Evolutionary conservation across 2,113 vertebrate species (phyloP).

Genomic region (Regulus satrapa): DNA sequence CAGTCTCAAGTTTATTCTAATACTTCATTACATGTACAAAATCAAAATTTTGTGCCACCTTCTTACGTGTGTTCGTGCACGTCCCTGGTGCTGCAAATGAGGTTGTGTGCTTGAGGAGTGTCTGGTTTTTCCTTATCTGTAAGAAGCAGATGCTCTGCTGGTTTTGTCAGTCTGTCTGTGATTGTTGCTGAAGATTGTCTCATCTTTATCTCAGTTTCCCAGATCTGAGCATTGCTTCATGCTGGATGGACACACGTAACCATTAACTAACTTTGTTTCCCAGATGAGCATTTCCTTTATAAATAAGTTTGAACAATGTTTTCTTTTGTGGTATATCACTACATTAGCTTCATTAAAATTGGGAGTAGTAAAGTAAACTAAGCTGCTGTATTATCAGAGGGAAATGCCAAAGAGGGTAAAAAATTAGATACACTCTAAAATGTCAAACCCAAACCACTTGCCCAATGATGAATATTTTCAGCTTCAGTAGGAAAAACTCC

Average conservation of each 20-base stretch:
- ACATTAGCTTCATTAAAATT: not conserved
- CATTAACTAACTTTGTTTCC: not conserved
- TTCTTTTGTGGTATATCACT: not conserved
- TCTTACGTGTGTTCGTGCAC: rapidly evolving
- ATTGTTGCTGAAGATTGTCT: not conserved
- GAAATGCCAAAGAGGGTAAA: not conserved
- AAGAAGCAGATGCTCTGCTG: not conserved
- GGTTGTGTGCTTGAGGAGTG: not conserved
- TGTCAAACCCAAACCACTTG: not conserved
- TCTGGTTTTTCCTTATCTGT: not conserved
- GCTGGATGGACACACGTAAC: not conserved
- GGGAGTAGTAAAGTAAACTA: not conserved
- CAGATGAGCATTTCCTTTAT: not conserved
- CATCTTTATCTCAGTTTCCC: not conserved
- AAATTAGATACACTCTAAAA: not conserved
- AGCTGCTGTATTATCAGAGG: not conserved
- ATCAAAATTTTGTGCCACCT: not conserved
- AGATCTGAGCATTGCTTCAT: not conserved
- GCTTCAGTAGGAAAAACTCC: not conserved
- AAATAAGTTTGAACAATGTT: not conserved
- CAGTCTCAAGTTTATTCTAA: not conserved
- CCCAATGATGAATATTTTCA: not conserved
- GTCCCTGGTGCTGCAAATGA: not conserved
- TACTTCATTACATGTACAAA: not conserved
- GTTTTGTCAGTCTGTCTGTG: not conserved